phyloP scores from a whole-genome alignment of 1,140 invertebrate genomes.

The Nymphalis io region DNA sequence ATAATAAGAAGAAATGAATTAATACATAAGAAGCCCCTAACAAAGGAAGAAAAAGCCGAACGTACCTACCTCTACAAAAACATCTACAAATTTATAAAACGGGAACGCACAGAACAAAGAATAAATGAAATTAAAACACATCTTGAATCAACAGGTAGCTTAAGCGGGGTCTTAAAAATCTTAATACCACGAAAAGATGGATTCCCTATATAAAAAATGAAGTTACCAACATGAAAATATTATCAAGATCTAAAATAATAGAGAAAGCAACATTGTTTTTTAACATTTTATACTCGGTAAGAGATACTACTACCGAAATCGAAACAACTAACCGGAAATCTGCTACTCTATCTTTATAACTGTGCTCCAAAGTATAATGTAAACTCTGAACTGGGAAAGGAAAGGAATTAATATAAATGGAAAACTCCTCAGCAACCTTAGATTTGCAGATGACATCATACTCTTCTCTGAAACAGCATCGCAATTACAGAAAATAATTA shows the following conservation, averaged over 20 bases:
- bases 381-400: background rate
- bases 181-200: background rate
- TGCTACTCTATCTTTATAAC: conserved; percentile 26
- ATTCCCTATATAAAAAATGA: background rate
- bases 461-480: conserved; percentile 26
- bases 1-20: conserved; percentile 6
- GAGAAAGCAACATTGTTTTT: background rate
- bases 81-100: background rate
- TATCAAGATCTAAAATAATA: background rate
- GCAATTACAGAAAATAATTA: too few relatives aligned
- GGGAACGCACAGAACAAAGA: background rate
- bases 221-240: background rate
- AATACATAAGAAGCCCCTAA: background rate
- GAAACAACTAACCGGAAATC: too few relatives aligned
- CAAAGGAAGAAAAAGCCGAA: background rate
- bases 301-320: too few relatives aligned
- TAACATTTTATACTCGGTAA: background rate
- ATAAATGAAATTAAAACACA: background rate
- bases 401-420: conserved; percentile 30
- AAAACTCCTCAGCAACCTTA: conserved; percentile 19
- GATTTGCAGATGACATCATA: conserved; percentile 32
- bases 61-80: background rate
- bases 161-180: background rate
- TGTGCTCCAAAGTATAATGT: conserved; percentile 28
- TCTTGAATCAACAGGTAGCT: background rate